phyloP scores from a whole-genome alignment of 2,797 vertebrate species.

The Acanthornis magna region DNA sequence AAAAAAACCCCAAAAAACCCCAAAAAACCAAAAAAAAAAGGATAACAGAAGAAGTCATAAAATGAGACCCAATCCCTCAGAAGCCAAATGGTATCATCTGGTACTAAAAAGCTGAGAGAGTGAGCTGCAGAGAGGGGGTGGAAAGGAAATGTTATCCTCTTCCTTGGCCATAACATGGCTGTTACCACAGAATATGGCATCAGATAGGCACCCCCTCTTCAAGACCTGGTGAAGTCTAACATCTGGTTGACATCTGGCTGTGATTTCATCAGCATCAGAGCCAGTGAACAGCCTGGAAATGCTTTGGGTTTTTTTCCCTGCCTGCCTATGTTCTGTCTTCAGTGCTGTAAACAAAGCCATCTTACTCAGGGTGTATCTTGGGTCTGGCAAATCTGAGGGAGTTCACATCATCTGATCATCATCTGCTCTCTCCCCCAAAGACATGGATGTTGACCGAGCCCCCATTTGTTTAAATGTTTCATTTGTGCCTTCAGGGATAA shows the following conservation, averaged over 20 bases:
- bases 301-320: background rate
- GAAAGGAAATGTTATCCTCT: background rate
- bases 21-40: background rate
- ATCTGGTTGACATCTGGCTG: constrained; percentile 35
- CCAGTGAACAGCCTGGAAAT: background rate
- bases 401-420: background rate
- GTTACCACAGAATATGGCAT: background rate
- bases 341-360: constrained; percentile 10
- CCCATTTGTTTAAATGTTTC: background rate
- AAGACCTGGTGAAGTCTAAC: background rate
- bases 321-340: background rate
- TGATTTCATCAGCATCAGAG: background rate
- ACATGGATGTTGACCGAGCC: background rate
- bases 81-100: fast-evolving
- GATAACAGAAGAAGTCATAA: background rate
- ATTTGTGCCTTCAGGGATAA: constrained; percentile 20
- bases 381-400: background rate
- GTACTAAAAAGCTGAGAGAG: background rate
- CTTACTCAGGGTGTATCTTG: background rate
- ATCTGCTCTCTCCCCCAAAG: background rate
- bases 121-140: background rate
- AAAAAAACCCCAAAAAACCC: too few species aligned
- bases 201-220: background rate
- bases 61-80: background rate
- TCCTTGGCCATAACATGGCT: background rate